Percentiles rank a stretch among this genome's conserved stretches.
Conservation (phyloP, 2,113 vertebrate species). For the Eretmochelys imbricata region DNA sequence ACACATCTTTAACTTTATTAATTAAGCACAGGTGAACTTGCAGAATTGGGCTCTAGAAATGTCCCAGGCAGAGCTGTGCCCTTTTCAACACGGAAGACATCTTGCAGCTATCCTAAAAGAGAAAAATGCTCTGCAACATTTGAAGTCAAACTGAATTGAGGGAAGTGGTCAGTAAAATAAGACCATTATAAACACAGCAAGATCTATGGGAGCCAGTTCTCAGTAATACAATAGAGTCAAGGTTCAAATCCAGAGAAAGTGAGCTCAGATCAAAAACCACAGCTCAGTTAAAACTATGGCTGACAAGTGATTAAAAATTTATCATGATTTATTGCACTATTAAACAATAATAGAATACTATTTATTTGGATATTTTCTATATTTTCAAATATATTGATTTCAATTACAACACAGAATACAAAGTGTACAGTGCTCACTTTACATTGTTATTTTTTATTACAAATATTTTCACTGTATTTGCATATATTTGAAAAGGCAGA, state of each 20-base stretch:
- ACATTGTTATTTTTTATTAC: no score
- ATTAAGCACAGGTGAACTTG: neutral
- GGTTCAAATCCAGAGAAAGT: constrained; percentile 43
- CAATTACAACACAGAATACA: no score
- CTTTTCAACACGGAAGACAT: neutral
- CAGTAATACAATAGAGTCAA: constrained; percentile 7
- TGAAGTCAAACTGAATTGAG: neutral
- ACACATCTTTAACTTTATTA: neutral
- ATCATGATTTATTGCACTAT: no score
- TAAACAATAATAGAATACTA: no score
- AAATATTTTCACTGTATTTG: no score
- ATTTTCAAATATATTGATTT: no score
- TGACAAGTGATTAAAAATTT: no score
- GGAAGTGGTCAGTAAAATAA: neutral
- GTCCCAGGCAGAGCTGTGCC: fast-evolving
- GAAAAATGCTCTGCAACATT: neutral
- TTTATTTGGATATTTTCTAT: no score
- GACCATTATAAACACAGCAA: neutral
- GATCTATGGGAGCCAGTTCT: neutral
- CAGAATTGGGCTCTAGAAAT: neutral
- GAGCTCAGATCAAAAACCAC: constrained; percentile 33
- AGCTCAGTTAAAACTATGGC: constrained; percentile 42
- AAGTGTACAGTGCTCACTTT: no score
- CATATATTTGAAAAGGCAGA: no score
- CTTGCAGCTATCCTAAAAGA: neutral